Evolutionary conservation across 2,888 invertebrate genomes (phyloP).

Genomic region (Drosophila hamatofila): DNA sequence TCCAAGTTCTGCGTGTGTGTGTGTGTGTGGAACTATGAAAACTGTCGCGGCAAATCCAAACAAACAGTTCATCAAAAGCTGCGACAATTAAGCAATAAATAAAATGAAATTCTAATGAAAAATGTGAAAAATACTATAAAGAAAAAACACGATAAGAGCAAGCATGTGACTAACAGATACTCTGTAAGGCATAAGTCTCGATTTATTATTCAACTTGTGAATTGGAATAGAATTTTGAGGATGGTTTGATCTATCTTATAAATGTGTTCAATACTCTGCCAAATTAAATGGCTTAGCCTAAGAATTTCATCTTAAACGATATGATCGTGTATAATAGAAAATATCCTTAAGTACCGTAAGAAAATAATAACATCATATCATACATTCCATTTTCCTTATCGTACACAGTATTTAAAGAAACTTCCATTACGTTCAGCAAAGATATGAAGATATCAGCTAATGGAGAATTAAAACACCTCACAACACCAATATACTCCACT

Average conservation of each 20-base stretch:
- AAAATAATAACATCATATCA: too few species aligned
- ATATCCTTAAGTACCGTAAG: too few species aligned
- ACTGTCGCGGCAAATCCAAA: constrained; percentile 82
- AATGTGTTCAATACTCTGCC: too few species aligned
- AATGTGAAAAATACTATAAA: constrained; percentile 25
- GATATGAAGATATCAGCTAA: not conserved
- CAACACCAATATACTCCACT: not conserved
- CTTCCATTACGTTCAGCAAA: not conserved
- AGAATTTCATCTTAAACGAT: too few species aligned
- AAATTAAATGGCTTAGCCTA: too few species aligned
- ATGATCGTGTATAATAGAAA: too few species aligned
- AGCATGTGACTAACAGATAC: not conserved
- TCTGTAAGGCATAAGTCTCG: not conserved
- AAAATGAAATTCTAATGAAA: constrained; percentile 77
- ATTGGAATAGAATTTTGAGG: too few species aligned
- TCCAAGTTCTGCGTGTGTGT: constrained; percentile 8
- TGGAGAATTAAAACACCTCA: not conserved
- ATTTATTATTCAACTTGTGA: too few species aligned
- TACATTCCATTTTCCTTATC: too few species aligned
- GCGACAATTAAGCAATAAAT: constrained; percentile 77
- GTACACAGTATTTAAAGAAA: too few species aligned
- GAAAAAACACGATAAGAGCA: not conserved
- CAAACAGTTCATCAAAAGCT: constrained; percentile 80
- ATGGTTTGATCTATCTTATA: too few species aligned
- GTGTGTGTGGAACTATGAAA: constrained; percentile 46